Evolutionary conservation across 2,888 invertebrate species (phyloP).

Genomic region (Drosophila flavopinicola): DNA sequence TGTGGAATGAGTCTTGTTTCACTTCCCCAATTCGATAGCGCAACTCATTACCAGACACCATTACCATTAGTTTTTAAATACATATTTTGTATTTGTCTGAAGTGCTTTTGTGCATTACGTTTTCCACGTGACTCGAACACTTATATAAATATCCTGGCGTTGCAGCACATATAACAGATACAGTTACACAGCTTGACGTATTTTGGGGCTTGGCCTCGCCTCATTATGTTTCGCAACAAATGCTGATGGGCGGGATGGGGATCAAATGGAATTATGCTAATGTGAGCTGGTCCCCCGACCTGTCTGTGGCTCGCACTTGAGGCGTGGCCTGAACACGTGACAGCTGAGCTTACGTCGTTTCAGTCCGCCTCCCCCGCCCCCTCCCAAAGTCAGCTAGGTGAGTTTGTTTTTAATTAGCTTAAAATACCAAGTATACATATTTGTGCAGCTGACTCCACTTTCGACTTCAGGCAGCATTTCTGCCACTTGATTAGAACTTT

Average conservation of each 20-base stretch:
- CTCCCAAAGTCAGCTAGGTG: neutral
- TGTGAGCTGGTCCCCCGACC: slow-evolving; percentile 7
- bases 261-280: slow-evolving; percentile 33
- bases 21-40: slow-evolving; percentile 26
- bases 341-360: slow-evolving; percentile 11
- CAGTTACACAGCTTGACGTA: slow-evolving; percentile 12
- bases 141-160: slow-evolving; percentile 23
- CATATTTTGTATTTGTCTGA: neutral
- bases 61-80: neutral
- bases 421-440: slow-evolving; percentile 18
- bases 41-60: slow-evolving; percentile 37
- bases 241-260: too few relatives aligned
- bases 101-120: slow-evolving; percentile 20
- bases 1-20: slow-evolving; percentile 3
- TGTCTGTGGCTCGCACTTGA: slow-evolving; percentile 9
- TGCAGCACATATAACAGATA: slow-evolving; percentile 15
- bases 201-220: slow-evolving; percentile 42
- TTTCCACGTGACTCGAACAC: slow-evolving; percentile 2
- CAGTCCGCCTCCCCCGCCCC: neutral
- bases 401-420: slow-evolving; percentile 48
- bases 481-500: too few relatives aligned
- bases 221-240: neutral
- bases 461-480: too few relatives aligned
- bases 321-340: slow-evolving; percentile 37
- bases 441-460: neutral